A percentile compares a stretch with the other conserved stretches of the same genome.
Conservation (phyloP, 2,797 vertebrate species). For the Eurystomus glaucurus region DNA sequence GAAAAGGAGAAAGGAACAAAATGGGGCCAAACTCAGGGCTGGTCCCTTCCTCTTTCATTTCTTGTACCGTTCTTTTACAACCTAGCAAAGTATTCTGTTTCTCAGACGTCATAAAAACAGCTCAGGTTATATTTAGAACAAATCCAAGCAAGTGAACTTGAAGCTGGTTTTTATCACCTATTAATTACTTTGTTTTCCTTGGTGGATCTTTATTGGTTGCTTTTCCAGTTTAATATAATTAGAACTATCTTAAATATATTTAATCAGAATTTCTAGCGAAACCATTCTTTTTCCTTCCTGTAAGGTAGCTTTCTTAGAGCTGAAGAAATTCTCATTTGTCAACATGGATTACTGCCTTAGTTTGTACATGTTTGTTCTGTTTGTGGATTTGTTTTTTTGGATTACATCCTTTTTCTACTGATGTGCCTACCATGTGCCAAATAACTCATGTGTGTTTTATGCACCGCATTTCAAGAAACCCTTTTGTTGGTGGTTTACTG, state of each 20-base stretch:
- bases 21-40: not conserved
- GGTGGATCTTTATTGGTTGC: not conserved
- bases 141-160: not conserved
- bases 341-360: not conserved
- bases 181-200: not conserved
- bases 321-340: not conserved
- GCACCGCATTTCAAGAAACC: not conserved
- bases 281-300: not conserved
- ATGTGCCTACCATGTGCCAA: not conserved
- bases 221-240: not conserved
- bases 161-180: not conserved
- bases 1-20: constrained; percentile 10
- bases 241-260: not conserved
- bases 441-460: not conserved
- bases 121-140: constrained; percentile 2
- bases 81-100: not conserved
- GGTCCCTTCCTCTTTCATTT: constrained; percentile 25
- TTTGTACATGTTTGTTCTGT: not conserved
- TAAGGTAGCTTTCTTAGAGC: not conserved
- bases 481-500: not conserved
- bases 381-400: not conserved
- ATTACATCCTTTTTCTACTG: not conserved
- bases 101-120: not conserved
- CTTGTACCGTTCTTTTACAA: constrained; percentile 27
- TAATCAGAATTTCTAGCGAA: not conserved